phyloP scores from a whole-genome alignment of 2,797 vertebrate species.

The Ctenopoma multispine region DNA sequence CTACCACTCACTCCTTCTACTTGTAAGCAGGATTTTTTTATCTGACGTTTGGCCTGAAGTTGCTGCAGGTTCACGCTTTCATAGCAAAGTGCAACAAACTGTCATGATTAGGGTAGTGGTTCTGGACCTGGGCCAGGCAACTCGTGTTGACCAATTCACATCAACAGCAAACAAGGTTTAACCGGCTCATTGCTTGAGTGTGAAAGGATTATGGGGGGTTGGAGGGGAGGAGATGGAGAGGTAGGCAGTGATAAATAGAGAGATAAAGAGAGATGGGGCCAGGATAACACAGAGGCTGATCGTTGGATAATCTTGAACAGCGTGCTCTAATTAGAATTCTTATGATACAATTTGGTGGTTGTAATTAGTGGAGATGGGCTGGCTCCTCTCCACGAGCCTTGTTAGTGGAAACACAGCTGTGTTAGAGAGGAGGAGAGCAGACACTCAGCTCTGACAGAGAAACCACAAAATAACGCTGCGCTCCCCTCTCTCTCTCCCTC shows the following conservation, averaged over 20 bases:
- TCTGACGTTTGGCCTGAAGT: neutral
- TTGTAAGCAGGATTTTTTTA: neutral
- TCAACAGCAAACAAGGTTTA: conserved; percentile 34
- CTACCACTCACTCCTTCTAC: neutral
- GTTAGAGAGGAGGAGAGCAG: conserved; percentile 82
- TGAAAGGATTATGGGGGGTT: conserved; percentile 47
- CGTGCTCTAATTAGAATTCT: conserved; percentile 99
- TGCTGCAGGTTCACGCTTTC: neutral
- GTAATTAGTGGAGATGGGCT: conserved; percentile 99
- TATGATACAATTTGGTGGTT: conserved; percentile 98
- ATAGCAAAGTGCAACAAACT: neutral
- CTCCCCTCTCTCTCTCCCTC: conserved; percentile 33
- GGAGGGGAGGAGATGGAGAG: conserved; percentile 26
- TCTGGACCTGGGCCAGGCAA: conserved; percentile 14
- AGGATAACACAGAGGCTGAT: conserved; percentile 93
- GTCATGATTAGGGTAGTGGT: neutral
- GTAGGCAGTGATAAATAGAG: conserved; percentile 75
- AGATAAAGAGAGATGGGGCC: conserved; percentile 88
- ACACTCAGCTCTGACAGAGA: conserved; percentile 90
- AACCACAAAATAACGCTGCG: conserved; percentile 83
- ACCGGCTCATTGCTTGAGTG: conserved; percentile 26
- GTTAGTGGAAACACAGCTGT: conserved; percentile 98
- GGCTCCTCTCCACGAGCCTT: conserved; percentile 92
- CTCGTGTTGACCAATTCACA: conserved; percentile 12
- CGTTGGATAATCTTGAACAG: conserved; percentile 98